Evolutionary conservation across 2,797 vertebrate genomes (phyloP).

Genomic region (Triplophysa yarkandensis): DNA sequence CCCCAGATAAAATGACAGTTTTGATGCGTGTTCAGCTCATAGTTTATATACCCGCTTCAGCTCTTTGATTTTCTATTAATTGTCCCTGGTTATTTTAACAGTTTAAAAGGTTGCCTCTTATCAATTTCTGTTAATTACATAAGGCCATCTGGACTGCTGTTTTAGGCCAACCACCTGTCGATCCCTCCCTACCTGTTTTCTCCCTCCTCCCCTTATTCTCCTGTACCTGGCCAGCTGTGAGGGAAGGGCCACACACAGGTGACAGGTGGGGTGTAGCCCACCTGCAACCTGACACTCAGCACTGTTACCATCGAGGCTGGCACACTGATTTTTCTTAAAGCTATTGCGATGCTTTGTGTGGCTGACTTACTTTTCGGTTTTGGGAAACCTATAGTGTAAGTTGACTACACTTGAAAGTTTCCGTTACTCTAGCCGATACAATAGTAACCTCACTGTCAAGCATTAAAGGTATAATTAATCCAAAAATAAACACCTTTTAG

Average conservation of each 20-base stretch:
- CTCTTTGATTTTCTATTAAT: constrained; percentile 15
- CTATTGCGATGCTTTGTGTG: constrained; percentile 21
- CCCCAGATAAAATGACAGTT: not conserved
- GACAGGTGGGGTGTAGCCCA: constrained; percentile 35
- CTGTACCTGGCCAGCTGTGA: constrained; percentile 49
- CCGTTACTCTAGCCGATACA: not conserved
- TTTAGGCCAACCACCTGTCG: constrained; percentile 49
- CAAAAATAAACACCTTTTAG: too few relatives aligned
- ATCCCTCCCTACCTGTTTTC: not conserved
- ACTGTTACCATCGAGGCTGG: not conserved
- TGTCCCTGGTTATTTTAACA: not conserved
- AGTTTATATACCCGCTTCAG: not conserved
- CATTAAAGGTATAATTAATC: too few relatives aligned
- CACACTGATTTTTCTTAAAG: constrained; percentile 34
- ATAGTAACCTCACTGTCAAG: too few relatives aligned
- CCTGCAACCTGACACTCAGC: constrained; percentile 35
- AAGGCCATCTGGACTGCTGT: constrained; percentile 49
- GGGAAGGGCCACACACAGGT: constrained; percentile 17
- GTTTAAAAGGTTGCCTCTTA: constrained; percentile 21
- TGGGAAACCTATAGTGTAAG: not conserved
- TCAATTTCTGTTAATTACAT: constrained; percentile 1
- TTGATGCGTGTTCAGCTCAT: not conserved
- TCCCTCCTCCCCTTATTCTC: constrained; percentile 6
- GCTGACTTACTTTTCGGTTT: constrained; percentile 23
- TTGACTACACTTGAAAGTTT: not conserved